Base-by-base conservation (phyloP, 1,140 invertebrate species). In the Pseudomyrmex concolor region DNA sequence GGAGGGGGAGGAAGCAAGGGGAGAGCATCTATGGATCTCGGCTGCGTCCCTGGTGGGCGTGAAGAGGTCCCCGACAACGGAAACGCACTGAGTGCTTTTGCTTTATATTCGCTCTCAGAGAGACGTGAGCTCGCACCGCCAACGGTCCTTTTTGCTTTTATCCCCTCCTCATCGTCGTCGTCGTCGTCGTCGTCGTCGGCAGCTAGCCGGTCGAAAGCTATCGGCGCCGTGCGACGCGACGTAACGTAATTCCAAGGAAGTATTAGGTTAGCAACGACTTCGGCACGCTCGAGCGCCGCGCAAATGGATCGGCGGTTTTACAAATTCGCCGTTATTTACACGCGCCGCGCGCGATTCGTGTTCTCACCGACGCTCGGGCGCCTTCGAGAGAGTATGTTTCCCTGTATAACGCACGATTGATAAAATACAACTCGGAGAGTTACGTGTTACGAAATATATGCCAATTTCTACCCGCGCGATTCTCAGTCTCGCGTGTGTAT, bases 81-180 rank as follows among this genome's bases (percentile, higher is more conserved):
- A 87, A 87, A 87, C 85, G 80, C 85, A 60, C 72, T 67, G 86
- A 87, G 86, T 86, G 85, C 85, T 87, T 85, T 77, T 50, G 85
- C 86, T 87, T 84, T 86, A 78, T 84, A 84, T 72, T 83, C 66
- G 59, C 43, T 83, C 70, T 48, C 34, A 19, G 7, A 43, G 48
- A 62, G 51, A 51, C 43, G 57, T 66, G 67, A 63, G 63, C 71
- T 54, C 54, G 62, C 80, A 86, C 55, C 55, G 73, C 19, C 43
- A 60, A 55, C 70, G 66, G 70, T 87, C 86, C 86, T 81, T 71
- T 86, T 80, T 71, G 76, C 76, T 80, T 85, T 86, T 71, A 66
- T 72, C 54, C 45, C 43, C 62, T 15, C 84, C 22, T 63, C 62
- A 15, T 15, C 54, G 17, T 54, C 70, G 51, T 68, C 34, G 45